phyloP scores from a whole-genome alignment of 2,797 vertebrate genomes.

The Menidia menidia region DNA sequence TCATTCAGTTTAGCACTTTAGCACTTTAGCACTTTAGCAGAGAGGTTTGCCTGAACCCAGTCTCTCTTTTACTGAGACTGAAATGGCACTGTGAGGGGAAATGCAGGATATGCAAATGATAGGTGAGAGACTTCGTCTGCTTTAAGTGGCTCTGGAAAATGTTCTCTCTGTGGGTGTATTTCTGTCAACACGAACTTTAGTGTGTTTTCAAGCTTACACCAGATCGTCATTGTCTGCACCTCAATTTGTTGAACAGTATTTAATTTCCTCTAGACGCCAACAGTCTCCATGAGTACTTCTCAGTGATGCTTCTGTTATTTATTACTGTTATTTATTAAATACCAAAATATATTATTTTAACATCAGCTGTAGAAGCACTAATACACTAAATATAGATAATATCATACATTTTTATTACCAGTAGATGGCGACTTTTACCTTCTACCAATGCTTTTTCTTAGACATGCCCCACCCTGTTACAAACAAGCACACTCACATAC shows the following conservation, averaged over 20 bases:
- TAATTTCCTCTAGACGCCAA: no score
- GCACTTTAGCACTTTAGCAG: no score
- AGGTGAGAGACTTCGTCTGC: no score
- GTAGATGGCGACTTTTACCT: constrained; percentile 46
- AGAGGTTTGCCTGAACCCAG: no score
- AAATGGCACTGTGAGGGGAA: background rate
- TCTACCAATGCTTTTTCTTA: background rate
- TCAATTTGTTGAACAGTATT: background rate
- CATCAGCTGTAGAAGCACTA: background rate
- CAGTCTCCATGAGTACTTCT: background rate
- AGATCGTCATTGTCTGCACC: no score
- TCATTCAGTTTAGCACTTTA: no score
- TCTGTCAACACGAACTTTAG: no score
- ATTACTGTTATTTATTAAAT: background rate
- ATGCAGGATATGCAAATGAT: no score
- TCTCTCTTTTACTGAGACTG: no score
- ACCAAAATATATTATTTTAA: no score
- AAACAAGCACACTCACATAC: background rate
- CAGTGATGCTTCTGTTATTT: background rate
- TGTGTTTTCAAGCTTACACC: no score
- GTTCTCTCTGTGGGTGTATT: background rate
- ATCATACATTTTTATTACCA: constrained; percentile 29
- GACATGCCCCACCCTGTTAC: constrained; percentile 49
- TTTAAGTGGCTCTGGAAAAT: background rate
- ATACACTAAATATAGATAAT: background rate